phyloP scores from a whole-genome alignment of 2,113 vertebrate genomes.

The Zeus faber region DNA sequence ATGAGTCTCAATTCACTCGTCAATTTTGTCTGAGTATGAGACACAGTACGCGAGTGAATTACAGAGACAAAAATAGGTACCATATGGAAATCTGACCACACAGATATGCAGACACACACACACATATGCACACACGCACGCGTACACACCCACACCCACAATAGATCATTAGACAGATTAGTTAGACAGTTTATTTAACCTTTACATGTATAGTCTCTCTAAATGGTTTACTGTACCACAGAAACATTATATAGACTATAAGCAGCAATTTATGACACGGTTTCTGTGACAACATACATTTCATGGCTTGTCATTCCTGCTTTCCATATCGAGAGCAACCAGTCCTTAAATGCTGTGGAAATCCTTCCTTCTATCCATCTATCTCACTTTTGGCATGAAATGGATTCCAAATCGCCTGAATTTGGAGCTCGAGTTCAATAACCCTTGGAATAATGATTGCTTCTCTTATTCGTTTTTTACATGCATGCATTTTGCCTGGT shows the following conservation, averaged over 20 bases:
- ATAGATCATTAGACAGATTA: too few relatives aligned
- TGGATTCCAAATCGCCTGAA: neutral
- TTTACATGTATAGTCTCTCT: slow-evolving; percentile 26
- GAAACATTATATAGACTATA: slow-evolving; percentile 25
- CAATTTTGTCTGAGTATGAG: too few relatives aligned
- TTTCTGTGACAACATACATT: slow-evolving; percentile 42
- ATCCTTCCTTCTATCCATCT: slow-evolving; percentile 8
- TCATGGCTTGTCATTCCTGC: slow-evolving; percentile 61
- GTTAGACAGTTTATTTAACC: too few relatives aligned
- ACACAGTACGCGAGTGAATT: too few relatives aligned
- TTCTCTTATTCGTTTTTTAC: slow-evolving; percentile 25
- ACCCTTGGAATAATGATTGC: slow-evolving; percentile 5
- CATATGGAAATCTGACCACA: too few relatives aligned
- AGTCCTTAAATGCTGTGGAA: slow-evolving; percentile 10
- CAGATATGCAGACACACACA: too few relatives aligned
- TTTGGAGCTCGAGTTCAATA: slow-evolving; percentile 14
- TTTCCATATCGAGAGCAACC: neutral
- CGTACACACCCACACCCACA: too few relatives aligned
- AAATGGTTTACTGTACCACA: slow-evolving; percentile 55
- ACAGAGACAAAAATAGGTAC: too few relatives aligned
- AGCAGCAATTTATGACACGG: slow-evolving; percentile 41
- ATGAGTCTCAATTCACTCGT: too few relatives aligned
- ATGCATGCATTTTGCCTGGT: slow-evolving; percentile 57
- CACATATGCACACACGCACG: too few relatives aligned
- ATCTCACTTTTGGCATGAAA: slow-evolving; percentile 12